A percentile compares a stretch with the other conserved stretches of the same genome.
phyloP scores from a whole-genome alignment of 2,888 invertebrate genomes.

The Merodon equestris region DNA sequence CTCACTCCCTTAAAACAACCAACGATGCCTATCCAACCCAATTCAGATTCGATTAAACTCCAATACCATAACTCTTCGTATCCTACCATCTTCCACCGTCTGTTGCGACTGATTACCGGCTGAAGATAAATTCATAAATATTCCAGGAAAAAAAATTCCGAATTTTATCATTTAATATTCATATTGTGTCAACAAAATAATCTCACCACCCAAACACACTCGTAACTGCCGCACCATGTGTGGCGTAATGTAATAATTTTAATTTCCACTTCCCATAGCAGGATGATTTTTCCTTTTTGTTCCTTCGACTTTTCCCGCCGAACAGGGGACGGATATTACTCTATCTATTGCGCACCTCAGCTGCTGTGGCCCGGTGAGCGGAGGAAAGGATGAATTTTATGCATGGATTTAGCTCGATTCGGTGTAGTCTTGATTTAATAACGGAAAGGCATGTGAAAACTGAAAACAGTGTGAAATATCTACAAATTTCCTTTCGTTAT shows the following conservation, averaged over 20 bases:
- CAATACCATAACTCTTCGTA: conserved; percentile 35
- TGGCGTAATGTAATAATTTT: conserved; percentile 25
- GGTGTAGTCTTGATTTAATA: conserved; percentile 61
- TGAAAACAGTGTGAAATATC: conserved; percentile 59
- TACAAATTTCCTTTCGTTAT: conserved; percentile 29
- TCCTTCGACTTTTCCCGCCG: conserved; percentile 10
- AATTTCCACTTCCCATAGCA: conserved; percentile 25
- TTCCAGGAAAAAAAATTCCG: background rate
- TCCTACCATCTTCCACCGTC: background rate
- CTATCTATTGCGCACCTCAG: conserved; percentile 40
- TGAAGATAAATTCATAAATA: conserved; percentile 50
- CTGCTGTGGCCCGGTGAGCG: conserved; percentile 36
- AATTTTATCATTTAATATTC: conserved; percentile 42
- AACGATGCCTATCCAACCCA: conserved; percentile 13
- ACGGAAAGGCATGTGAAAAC: conserved; percentile 9
- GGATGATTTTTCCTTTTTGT: background rate
- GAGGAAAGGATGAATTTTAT: conserved; percentile 26
- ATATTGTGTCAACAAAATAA: conserved; percentile 49
- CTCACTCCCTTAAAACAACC: background rate
- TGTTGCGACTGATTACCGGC: conserved; percentile 18
- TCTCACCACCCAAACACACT: conserved; percentile 28
- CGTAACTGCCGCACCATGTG: conserved; percentile 35
- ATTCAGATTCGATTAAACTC: conserved; percentile 45
- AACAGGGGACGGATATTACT: background rate
- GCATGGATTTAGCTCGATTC: conserved; percentile 57